Percentiles rank a stretch among this genome's conserved stretches.
Conservation (phyloP, 64 coral and sea anemone genomes). For the Trachythela sp. region DNA sequence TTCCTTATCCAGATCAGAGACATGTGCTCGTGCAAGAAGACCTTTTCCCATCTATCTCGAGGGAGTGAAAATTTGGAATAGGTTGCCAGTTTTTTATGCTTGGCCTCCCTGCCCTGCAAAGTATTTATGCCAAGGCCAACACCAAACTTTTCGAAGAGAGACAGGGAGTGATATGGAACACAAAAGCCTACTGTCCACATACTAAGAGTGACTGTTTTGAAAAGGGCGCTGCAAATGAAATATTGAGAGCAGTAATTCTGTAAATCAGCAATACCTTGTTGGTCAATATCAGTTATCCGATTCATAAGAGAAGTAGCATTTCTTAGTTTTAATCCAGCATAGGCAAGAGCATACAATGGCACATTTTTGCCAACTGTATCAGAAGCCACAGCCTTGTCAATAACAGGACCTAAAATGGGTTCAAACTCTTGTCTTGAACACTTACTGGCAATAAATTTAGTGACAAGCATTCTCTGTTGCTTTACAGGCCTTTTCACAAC, state of each 20-base stretch:
- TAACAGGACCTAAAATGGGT: neutral
- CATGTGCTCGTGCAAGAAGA: constrained; percentile 76
- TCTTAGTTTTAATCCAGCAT: constrained; percentile 63
- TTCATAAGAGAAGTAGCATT: constrained; percentile 69
- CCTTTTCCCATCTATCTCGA: constrained; percentile 58
- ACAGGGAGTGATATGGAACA: constrained; percentile 49
- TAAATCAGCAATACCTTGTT: constrained; percentile 50
- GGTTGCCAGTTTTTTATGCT: constrained; percentile 51
- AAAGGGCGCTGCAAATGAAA: constrained; percentile 21
- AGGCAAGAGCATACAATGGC: constrained; percentile 58
- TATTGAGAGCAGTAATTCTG: constrained; percentile 56
- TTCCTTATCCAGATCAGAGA: constrained; percentile 49
- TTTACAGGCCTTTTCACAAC: constrained; percentile 63
- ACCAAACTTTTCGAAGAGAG: no score
- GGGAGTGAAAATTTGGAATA: constrained; percentile 55
- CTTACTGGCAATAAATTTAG: constrained; percentile 65
- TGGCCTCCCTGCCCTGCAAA: constrained; percentile 77
- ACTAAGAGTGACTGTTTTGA: constrained; percentile 1
- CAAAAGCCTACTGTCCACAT: constrained; percentile 29
- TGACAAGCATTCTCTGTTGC: constrained; percentile 54
- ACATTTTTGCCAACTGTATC: constrained; percentile 44
- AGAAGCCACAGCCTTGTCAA: constrained; percentile 35
- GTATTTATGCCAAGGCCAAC: constrained; percentile 65
- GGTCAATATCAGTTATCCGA: constrained; percentile 56
- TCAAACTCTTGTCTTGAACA: constrained; percentile 61